Evolutionary conservation across 2,113 vertebrate species (phyloP).

Genomic region (Pygoscelis antarcticus): DNA sequence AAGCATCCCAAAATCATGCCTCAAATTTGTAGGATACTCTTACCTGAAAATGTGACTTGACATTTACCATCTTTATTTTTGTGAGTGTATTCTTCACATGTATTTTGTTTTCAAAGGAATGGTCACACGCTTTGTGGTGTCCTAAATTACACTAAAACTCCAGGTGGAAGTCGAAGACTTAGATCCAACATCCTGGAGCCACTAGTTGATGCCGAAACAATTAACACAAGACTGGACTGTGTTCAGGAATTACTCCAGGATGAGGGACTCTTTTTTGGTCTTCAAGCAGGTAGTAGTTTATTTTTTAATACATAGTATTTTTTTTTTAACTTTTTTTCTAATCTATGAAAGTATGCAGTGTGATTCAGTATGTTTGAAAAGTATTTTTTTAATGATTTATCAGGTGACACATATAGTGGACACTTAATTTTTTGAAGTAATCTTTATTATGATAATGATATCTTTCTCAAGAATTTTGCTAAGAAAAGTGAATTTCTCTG

Average conservation of each 20-base stretch:
- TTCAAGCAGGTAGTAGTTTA: constrained; percentile 84
- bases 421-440: neutral
- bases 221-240: constrained; percentile 89
- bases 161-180: constrained; percentile 89
- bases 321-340: neutral
- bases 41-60: neutral
- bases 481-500: neutral
- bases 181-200: constrained; percentile 95
- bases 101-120: constrained; percentile 78
- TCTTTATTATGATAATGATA: neutral
- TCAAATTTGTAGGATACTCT: neutral
- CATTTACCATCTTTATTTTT: neutral
- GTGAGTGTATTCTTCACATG: neutral
- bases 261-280: constrained; percentile 90
- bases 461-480: neutral
- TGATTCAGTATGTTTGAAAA: neutral
- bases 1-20: neutral
- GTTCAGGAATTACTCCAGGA: constrained; percentile 91
- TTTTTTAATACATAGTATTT: neutral
- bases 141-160: constrained; percentile 93
- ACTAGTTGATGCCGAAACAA: constrained; percentile 85
- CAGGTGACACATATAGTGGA: neutral
- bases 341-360: neutral
- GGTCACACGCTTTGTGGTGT: constrained; percentile 90
- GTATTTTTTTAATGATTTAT: neutral